These are phyloP conservation scores for Rhinophrynus dorsalis DNA, from an alignment of 2,797 vertebrate species.

Conservation along the genomic window DNA sequence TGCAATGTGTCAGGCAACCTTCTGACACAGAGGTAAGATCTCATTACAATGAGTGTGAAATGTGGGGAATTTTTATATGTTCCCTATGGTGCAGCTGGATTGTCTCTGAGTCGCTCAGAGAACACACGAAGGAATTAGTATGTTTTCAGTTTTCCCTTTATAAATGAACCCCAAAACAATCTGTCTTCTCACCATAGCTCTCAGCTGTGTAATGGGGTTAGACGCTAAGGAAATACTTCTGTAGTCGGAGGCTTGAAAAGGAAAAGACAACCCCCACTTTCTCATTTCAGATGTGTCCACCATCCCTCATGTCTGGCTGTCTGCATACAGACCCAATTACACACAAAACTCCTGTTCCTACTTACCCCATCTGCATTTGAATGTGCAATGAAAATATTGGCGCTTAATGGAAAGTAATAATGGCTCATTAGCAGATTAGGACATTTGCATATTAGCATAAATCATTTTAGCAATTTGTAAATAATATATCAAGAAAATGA, in stretches of 20 bases:
- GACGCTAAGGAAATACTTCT: no score
- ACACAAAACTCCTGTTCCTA: neutral
- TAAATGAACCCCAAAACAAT: no score
- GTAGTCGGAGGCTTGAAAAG: neutral
- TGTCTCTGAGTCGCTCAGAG: no score
- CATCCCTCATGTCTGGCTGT: neutral
- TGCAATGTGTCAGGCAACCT: no score
- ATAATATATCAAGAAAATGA: constrained; percentile 29
- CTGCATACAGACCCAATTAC: neutral
- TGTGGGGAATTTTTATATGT: no score
- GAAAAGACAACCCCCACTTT: neutral
- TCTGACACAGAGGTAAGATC: no score
- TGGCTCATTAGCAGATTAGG: constrained; percentile 33
- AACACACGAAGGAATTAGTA: no score
- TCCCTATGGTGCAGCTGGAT: no score
- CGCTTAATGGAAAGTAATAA: constrained; percentile 25
- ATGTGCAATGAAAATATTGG: constrained; percentile 1
- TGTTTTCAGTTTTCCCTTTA: no score
- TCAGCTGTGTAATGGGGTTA: neutral
- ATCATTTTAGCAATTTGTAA: constrained; percentile 41
- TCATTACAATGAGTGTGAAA: no score
- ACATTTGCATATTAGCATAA: constrained; percentile 31
- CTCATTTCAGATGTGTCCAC: neutral
- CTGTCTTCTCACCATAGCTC: no score
- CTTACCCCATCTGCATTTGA: neutral